Percentiles rank a stretch among this genome's conserved stretches.
Conservation (phyloP, 2,888 invertebrate genomes). For the Archips crataeganus region DNA sequence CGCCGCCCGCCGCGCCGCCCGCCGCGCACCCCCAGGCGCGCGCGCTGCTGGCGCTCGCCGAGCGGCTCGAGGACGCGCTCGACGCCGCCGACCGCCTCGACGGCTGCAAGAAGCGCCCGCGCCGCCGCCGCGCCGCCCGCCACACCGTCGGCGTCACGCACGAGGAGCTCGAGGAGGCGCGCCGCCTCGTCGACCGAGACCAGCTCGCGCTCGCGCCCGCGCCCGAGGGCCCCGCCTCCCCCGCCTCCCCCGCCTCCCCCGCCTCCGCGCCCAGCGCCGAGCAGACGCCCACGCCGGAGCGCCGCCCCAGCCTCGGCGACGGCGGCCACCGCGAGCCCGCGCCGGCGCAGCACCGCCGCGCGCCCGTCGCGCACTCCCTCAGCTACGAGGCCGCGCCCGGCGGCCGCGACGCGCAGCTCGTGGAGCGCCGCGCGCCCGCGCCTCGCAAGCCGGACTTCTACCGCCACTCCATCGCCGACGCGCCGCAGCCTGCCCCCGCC, state of each 20-base stretch:
- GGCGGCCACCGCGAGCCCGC: conserved; percentile 65
- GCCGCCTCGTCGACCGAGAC: conserved; percentile 88
- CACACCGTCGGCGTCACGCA: conserved; percentile 94
- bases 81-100: conserved; percentile 73
- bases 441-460: conserved; percentile 70
- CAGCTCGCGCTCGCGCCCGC: conserved; percentile 68
- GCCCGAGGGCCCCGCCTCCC: conserved; percentile 53
- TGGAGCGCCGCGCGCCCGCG: conserved; percentile 64
- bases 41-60: conserved; percentile 89
- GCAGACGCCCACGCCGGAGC: conserved; percentile 65
- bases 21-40: conserved; percentile 81
- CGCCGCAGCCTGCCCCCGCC: conserved; percentile 16
- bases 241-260: conserved; percentile 69
- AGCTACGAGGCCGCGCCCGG: conserved; percentile 63
- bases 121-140: conserved; percentile 88
- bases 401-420: conserved; percentile 58
- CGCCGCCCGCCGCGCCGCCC: conserved; percentile 82
- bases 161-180: conserved; percentile 92
- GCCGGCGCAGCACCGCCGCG: conserved; percentile 59
- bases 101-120: conserved; percentile 72
- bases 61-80: conserved; percentile 88
- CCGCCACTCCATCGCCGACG: conserved; percentile 75
- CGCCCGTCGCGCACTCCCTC: conserved; percentile 63
- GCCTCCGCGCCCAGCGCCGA: conserved; percentile 64
- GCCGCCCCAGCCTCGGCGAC: conserved; percentile 66